Evolutionary conservation across 2,797 vertebrate species (phyloP).

Genomic region (Paedocypris micromegethes): DNA sequence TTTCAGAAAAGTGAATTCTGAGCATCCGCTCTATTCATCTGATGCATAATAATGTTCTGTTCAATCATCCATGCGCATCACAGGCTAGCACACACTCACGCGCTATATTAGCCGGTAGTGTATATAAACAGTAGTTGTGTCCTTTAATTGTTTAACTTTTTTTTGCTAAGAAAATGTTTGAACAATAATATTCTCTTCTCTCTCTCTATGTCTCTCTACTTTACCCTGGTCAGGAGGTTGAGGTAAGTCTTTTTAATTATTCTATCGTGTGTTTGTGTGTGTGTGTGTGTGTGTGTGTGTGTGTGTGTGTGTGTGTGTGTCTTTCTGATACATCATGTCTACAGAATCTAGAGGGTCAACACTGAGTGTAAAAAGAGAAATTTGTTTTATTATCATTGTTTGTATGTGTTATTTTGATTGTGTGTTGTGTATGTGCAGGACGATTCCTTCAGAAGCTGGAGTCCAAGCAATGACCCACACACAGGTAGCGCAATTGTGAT

Average conservation of each 20-base stretch:
- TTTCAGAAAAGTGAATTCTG: too few relatives aligned
- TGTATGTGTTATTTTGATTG: constrained; percentile 9
- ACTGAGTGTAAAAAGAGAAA: constrained; percentile 20
- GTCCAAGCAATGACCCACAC: constrained; percentile 83
- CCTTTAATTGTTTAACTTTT: too few relatives aligned
- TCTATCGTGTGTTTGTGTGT: constrained; percentile 8
- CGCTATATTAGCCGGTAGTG: too few relatives aligned
- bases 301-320: constrained; percentile 8
- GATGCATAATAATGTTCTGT: too few relatives aligned
- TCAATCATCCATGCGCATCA: too few relatives aligned
- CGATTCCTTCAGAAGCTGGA: constrained; percentile 95
- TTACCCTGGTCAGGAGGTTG: constrained; percentile 85
- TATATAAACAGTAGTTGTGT: too few relatives aligned
- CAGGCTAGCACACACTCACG: too few relatives aligned
- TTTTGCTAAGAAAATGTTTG: too few relatives aligned
- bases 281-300: constrained; percentile 11
- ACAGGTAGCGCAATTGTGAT: constrained; percentile 74
- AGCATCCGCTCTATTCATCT: too few relatives aligned
- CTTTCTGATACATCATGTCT: constrained; percentile 31
- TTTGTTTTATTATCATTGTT: neutral
- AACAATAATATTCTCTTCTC: constrained; percentile 1
- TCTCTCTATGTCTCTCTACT: constrained; percentile 48
- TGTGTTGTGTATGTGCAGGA: constrained; percentile 67
- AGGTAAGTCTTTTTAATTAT: constrained; percentile 74
- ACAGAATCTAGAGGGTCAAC: constrained; percentile 29